Evolutionary conservation across 2,797 vertebrate genomes (phyloP).

Genomic region (Coluber constrictor): DNA sequence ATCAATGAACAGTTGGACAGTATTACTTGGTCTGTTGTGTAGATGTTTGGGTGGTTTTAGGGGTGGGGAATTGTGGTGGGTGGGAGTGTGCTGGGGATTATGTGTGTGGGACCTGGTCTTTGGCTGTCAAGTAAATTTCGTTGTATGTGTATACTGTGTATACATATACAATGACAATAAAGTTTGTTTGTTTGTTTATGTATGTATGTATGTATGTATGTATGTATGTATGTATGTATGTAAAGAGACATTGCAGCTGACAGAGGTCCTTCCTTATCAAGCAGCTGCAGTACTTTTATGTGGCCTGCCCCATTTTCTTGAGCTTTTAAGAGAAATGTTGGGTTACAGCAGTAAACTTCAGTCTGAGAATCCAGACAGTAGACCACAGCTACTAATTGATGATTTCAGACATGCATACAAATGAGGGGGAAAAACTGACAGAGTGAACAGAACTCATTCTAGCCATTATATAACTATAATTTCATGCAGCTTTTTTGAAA

Average conservation of each 20-base stretch:
- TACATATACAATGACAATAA: too few species aligned
- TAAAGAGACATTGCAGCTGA: background rate
- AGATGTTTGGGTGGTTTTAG: too few species aligned
- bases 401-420: background rate
- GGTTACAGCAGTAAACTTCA: background rate
- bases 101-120: too few species aligned
- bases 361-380: background rate
- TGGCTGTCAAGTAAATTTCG: too few species aligned
- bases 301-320: background rate
- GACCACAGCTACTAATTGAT: background rate
- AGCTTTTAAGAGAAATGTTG: background rate
- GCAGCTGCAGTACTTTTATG: background rate
- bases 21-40: too few species aligned
- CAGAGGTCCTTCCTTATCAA: background rate
- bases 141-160: too few species aligned
- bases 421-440: background rate
- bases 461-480: background rate
- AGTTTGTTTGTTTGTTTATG: too few species aligned
- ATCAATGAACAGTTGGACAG: too few species aligned
- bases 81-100: too few species aligned
- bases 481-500: background rate
- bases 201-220: too few species aligned
- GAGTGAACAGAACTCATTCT: background rate
- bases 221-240: too few species aligned
- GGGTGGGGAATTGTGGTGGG: too few species aligned